Base-by-base conservation (phyloP, 2,888 invertebrate species). In the Drosophila affinis region DNA sequence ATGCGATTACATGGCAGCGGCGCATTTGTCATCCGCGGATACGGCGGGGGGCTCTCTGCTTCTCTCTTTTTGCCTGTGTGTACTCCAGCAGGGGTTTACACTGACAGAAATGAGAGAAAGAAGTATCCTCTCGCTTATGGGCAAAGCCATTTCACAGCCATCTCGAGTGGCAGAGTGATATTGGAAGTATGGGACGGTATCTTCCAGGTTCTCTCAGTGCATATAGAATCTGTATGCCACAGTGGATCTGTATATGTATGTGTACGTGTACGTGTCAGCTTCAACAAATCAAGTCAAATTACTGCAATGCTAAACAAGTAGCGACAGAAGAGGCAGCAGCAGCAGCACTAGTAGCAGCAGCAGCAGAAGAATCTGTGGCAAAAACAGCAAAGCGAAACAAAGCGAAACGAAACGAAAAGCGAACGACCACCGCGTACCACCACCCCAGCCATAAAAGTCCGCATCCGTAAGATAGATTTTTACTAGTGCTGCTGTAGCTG, bases 1-100 rank as follows among this genome's bases (percentile, higher is more conserved):
- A 84, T 87, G 87, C 83, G 83, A 84, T 84, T 84, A 84, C 87
- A 87, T 84, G 87, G 79, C 84, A 81, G 83, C 78, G 85, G 81
- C 81, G 78, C 87, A 87, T 84, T 84, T 87, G 87, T 87, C 83
- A 84, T 84, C 75, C 79, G 65, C 56, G 69, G 54, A 68, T 12
- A 34, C 39, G 6, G n/a, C 7, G 39, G 14, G 14, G 39, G 24
- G 24, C 24, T 24, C 24, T 4, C 24, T 2, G 27, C 29, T 9
- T 80, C 74, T 78, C 57, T 18, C 34, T 32, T 18, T 32, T 21
- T 17, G 12, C 29, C 12, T 4, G 14, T 14, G 17, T 14, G 39
- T 7, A 14, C 6, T 39, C 39, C 39, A 39, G 46, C 49, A 58
- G 51, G 47, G 72, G 55, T 21, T 18, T 72, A 58, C 72, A 72